Evolutionary conservation across 2,797 vertebrate species (phyloP), one percentile per base, ranked within the genome.

Genomic region (Enteromius viviparus): DNA sequence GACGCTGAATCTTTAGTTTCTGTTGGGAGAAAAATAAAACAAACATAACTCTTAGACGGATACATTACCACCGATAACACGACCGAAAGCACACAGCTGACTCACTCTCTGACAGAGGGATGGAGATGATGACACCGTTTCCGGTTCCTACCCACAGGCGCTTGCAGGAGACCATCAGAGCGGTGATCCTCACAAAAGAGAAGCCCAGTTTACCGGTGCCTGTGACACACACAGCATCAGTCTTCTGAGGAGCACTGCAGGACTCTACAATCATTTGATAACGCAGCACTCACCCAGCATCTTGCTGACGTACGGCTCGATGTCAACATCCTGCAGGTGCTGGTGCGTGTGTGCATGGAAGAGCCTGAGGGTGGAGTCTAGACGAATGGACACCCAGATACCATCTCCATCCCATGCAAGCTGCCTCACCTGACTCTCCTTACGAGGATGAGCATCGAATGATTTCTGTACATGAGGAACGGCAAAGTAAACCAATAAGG

Each of bases 261-360:
- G 26, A 29, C 14, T 15, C 6, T 64, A 6, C 0, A 3, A 34
- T 6, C 15, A 4, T 10, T 12, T 14, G 21, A 8, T 15, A 45
- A 55, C 37, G 1, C 17, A 37, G 64, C 64, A 9, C 34, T 40
- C 87, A 99, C 98, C 98, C 6, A 99, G 93, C 98, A 99, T 99
- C 94, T 99, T 99, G 96, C 98, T 99, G 89, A 99, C 97, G 29
- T 99, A 99, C 80, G 98, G 98, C 88, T 99, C 97, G 37, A 99
- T 99, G 94, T 99, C 98, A 6, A 99, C 96, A 37, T 99, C 98
- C 92, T 99, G 98, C 1, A 99, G 95, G 88, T 99, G 98, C 87
- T 99, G 97, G 84, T 95, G 94, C 6, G 98, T 99, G 92, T 97
- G 98, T 0, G 97, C 97, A 0, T 99, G 98, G 91, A 97, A 99